Evolutionary conservation across 2,113 vertebrate species (phyloP), one percentile per base, ranked within the genome.

Genomic region (Ploceus nigricollis): DNA sequence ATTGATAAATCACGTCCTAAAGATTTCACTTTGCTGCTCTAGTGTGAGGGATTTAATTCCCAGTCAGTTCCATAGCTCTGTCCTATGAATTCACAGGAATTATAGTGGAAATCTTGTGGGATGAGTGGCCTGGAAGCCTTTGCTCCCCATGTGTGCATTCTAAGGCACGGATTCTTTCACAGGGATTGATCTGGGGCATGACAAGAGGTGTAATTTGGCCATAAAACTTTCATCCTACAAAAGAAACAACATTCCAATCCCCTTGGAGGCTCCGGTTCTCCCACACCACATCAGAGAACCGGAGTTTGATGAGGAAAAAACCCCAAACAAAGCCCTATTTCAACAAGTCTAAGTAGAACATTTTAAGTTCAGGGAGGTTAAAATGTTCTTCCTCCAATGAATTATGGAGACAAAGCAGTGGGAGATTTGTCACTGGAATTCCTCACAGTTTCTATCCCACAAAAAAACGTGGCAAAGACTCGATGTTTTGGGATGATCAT

Each of bases 31-130:
- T 71, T 7, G 3, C 28, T 45, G 21, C 39, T 33, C 10, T 39
- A 15, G 3, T 14, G 33, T 6, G 33, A 84, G 10, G 3, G 20
- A 13, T 18, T 56, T 54, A 0, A 7, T 53, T 48, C 71, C 60
- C 42, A 37, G 15, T 6, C 8, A 3, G 5, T 23, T 66, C 18
- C 27, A 7, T 1, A 5, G 17, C 7, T 11, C 15, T 54, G 28
- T 28, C 44, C 51, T 39, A 1, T 9, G 5, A 48, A 21, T 44
- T 23, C 31, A 27, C 4, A 19, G 56, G 83, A 89, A 10, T 11
- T 81, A 42, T 15, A 27, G 37, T 42, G 82, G 30, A 22, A 50
- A 45, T 51, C 19, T 11, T 28, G 17, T 7, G 35, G 73, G 79
- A 53, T 13, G 7, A 57, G 47, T 11, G 51, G n/a, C 20, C 87